Evolutionary conservation across 1,140 invertebrate species (phyloP).

Genomic region (Zaprionus ornatus): DNA sequence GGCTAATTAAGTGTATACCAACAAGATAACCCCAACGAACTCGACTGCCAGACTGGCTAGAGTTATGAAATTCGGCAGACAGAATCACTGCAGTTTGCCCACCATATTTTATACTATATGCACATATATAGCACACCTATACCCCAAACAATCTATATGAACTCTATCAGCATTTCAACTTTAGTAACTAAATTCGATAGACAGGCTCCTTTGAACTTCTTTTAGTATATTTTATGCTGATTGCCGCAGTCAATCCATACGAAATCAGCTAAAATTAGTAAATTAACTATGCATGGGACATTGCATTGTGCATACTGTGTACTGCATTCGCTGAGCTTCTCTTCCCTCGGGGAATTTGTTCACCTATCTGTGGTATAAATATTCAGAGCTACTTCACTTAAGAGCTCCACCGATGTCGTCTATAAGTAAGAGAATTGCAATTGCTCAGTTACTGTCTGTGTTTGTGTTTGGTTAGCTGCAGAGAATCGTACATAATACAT

Average conservation of each 20-base stretch:
- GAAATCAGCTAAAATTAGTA: neutral
- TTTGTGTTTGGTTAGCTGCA: neutral
- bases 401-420: neutral
- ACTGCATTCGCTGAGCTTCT: neutral
- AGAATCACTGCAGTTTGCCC: too few species aligned
- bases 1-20: too few species aligned
- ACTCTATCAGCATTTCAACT: too few species aligned
- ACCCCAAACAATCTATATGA: too few species aligned
- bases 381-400: constrained; percentile 3
- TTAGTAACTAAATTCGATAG: neutral
- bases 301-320: neutral
- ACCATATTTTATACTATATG: too few species aligned
- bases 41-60: neutral
- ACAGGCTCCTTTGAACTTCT: neutral
- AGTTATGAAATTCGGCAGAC: neutral
- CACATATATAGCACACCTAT: too few species aligned
- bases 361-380: neutral
- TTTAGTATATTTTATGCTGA: neutral
- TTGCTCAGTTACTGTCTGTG: neutral
- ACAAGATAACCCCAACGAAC: neutral
- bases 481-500: constrained; percentile 17
- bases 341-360: neutral
- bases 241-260: neutral
- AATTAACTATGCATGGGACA: neutral
- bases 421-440: neutral